Base-by-base conservation (phyloP, 2,113 vertebrate genomes). In the Acrocephalus arundinaceus region DNA sequence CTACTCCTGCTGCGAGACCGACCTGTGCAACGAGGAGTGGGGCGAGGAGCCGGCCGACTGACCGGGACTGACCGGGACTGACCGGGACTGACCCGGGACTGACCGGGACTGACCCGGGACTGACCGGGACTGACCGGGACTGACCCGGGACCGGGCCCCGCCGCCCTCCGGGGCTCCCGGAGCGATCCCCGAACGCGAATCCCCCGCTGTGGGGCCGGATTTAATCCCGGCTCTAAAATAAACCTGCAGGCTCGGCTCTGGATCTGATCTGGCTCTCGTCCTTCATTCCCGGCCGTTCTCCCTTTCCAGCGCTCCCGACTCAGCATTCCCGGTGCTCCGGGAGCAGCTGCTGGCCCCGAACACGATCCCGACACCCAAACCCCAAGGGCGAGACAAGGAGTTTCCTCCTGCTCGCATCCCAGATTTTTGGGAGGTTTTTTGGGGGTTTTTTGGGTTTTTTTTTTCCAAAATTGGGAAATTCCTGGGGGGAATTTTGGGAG, bases 11-110 rank as follows among this genome's bases (percentile, higher is more conserved):
- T 93, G 92, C 2, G 87, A 95, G 67, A 95, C 94, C 0, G 95
- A 95, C 41, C 65, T 96, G 4, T 95, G 95, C 84, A 96, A 95
- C 2, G n/a, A 87, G 28, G 54, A 84, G 14, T 93, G 95, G 95
- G 62, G n/a, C 2, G 39, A 55, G 25, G 66, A 86, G 7, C 51
- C 54, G 31, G 0, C 12, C 0, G 78, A 86, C 9, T 86, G 74
- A 21, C 35, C 35, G 35, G 35, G 35, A 35, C 35, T 35, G 35
- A 35, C 35, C 35, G 35, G 35, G 35, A 35, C 35, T 35, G 35
- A 35, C 35, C 35, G n/a, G n/a, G n/a, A n/a, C n/a, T n/a, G n/a
- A n/a, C n/a, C n/a, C 35, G 35, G 35, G 35, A 35, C 35, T 35
- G 35, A 35, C 35, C 35, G 35, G 35, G 35, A 35, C 35, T 35